Evolutionary conservation across 2,797 vertebrate species (phyloP).

Genomic region (Triplophysa bombifrons): DNA sequence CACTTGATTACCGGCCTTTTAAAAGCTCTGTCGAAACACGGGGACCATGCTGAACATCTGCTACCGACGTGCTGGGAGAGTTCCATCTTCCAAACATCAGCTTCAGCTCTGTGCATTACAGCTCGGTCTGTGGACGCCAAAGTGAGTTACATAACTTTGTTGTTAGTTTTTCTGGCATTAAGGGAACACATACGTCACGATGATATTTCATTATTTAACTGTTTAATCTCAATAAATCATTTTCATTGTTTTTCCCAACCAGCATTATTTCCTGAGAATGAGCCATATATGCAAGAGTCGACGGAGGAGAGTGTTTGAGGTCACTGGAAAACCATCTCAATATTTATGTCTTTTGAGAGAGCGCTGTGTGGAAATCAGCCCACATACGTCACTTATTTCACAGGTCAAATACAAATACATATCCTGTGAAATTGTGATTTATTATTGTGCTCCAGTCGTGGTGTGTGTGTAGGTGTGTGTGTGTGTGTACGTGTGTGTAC

Average conservation of each 20-base stretch:
- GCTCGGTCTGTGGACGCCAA: neutral
- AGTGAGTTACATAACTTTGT: neutral
- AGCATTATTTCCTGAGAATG: neutral
- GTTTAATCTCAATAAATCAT: too few relatives aligned
- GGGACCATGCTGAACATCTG: constrained; percentile 17
- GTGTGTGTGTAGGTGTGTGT: constrained; percentile 37
- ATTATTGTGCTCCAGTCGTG: neutral
- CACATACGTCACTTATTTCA: constrained; percentile 69
- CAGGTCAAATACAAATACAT: constrained; percentile 59
- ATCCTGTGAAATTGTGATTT: neutral
- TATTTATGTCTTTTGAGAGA: constrained; percentile 54
- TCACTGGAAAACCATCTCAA: constrained; percentile 39
- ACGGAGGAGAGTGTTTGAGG: neutral
- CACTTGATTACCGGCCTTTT: constrained; percentile 62
- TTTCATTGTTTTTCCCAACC: too few relatives aligned
- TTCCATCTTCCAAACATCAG: neutral
- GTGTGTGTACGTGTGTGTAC: neutral
- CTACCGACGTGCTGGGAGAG: neutral
- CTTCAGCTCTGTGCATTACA: neutral
- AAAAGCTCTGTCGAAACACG: constrained; percentile 57
- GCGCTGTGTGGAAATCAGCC: constrained; percentile 54
- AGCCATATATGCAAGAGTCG: neutral
- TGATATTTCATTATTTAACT: too few relatives aligned
- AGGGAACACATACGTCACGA: too few relatives aligned
- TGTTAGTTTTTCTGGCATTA: neutral